phyloP scores from a whole-genome alignment of 2,113 vertebrate species.

The Tupaia tana region DNA sequence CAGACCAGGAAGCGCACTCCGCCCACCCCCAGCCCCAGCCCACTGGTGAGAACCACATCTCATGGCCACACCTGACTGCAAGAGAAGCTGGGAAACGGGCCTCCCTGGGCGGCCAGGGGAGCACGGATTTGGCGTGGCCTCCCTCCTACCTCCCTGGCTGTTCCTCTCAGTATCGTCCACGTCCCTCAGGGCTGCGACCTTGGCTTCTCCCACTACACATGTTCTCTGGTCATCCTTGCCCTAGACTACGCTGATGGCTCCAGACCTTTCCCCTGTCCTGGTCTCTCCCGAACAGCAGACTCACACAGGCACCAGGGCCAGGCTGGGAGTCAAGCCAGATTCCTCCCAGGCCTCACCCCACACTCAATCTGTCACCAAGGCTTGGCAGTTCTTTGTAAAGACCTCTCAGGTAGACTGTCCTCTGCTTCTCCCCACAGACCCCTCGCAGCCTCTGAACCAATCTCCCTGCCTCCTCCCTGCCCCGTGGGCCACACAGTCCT shows the following conservation, averaged over 20 bases:
- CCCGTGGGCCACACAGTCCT: background rate
- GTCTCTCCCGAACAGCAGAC: background rate
- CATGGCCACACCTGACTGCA: background rate
- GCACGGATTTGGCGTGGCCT: too few relatives aligned
- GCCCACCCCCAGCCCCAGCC: background rate
- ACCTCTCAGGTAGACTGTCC: background rate
- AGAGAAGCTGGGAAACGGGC: background rate
- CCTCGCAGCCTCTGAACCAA: rapidly evolving
- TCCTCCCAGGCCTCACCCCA: background rate
- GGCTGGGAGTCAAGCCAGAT: background rate
- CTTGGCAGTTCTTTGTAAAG: background rate
- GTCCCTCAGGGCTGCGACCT: background rate
- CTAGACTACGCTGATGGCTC: too few relatives aligned
- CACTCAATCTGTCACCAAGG: background rate
- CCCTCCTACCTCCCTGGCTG: background rate
- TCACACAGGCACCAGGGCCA: background rate
- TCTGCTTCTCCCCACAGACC: background rate
- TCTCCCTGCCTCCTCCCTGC: background rate
- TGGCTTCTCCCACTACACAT: background rate
- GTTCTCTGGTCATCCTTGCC: background rate
- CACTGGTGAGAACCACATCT: background rate
- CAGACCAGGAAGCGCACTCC: background rate
- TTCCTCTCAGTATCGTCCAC: background rate
- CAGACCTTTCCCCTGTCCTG: background rate
- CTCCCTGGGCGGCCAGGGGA: background rate